Percentiles rank a stretch among this genome's conserved stretches.
These are phyloP conservation scores for Puffinus mauretanicus DNA, from an alignment of 2,113 vertebrate genomes.

Conservation along the genomic window DNA sequence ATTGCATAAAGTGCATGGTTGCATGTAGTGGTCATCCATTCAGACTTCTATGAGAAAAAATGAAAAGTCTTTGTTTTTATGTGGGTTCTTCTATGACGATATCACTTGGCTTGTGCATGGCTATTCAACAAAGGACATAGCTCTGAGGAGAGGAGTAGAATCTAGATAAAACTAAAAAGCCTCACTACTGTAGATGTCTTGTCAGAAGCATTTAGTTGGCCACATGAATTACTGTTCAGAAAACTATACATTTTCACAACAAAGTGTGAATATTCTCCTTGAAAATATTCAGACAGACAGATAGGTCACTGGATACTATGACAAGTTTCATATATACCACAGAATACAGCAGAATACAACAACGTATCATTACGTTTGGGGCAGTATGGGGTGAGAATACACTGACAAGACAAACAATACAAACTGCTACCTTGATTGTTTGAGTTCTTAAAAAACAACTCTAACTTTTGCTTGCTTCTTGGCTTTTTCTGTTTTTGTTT, in stretches of 20 bases:
- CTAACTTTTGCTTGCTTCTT: background rate
- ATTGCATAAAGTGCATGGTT: slow-evolving; percentile 97
- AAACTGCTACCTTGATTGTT: background rate
- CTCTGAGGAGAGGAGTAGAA: background rate
- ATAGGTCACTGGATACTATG: background rate
- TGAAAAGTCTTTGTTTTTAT: background rate
- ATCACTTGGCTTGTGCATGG: background rate
- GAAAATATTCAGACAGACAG: background rate
- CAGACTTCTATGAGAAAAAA: slow-evolving; percentile 83
- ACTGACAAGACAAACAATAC: background rate
- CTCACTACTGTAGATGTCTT: background rate
- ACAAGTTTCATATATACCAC: background rate
- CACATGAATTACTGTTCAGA: background rate
- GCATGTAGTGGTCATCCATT: slow-evolving; percentile 99
- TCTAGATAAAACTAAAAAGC: background rate
- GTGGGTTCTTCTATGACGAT: background rate
- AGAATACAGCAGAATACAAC: background rate
- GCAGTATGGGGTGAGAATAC: background rate
- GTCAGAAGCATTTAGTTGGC: background rate
- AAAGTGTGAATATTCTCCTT: background rate
- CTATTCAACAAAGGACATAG: background rate
- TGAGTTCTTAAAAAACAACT: background rate
- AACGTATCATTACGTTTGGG: accelerated
- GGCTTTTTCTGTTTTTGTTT: background rate
- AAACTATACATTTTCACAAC: background rate